A percentile compares a stretch with the other conserved stretches of the same genome.
These are phyloP conservation scores for Salminus brasiliensis DNA, from an alignment of 2,113 vertebrate species.

Conservation along the genomic window DNA sequence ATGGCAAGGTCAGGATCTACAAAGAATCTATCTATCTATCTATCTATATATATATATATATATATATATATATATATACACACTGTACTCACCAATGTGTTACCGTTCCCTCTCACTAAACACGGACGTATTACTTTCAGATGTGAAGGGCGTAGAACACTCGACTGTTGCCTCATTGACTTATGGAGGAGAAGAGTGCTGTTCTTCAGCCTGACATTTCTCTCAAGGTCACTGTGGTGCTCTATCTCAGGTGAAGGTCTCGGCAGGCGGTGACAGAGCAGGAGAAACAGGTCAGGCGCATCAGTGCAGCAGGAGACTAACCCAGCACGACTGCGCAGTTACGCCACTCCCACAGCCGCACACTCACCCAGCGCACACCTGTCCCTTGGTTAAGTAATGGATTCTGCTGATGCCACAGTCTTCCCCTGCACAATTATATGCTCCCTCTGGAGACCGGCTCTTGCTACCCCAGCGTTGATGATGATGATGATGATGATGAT, in stretches of 20 bases:
- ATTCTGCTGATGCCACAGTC: conserved; percentile 34
- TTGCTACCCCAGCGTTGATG: not conserved
- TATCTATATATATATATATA: no score
- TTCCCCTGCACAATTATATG: conserved; percentile 9
- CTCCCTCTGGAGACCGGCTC: not conserved
- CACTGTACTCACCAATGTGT: no score
- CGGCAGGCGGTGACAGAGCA: conserved; percentile 11
- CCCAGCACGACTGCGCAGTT: not conserved
- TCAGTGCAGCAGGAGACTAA: not conserved
- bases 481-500: conserved; percentile 9
- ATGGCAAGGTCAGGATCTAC: no score
- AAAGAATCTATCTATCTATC: no score
- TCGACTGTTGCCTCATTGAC: not conserved
- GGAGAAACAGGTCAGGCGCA: conserved; percentile 15
- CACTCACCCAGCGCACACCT: conserved; percentile 5
- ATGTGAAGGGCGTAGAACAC: not conserved
- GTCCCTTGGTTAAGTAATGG: conserved; percentile 24
- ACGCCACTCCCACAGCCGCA: conserved; percentile 1
- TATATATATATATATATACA: no score
- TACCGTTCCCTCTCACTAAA: no score
- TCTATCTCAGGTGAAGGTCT: conserved; percentile 15
- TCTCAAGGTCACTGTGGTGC: conserved; percentile 10
- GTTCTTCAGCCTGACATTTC: conserved; percentile 14
- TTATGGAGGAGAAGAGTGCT: not conserved
- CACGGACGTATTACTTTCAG: not conserved